Evolutionary conservation across 2,797 vertebrate species (phyloP).

Genomic region (Tiaroga cobitis): DNA sequence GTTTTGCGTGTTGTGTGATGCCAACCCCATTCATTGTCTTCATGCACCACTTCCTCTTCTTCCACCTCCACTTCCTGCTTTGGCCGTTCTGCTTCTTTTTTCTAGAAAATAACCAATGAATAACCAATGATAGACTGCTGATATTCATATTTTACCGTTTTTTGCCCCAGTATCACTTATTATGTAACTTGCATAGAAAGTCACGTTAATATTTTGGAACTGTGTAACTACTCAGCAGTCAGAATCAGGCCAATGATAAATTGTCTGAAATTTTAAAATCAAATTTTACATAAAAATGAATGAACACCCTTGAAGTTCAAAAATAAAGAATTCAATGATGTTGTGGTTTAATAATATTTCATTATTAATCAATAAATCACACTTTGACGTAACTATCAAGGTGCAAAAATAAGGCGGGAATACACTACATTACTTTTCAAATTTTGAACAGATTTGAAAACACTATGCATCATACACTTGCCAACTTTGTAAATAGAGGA

Average conservation of each 20-base stretch:
- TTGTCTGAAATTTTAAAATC: neutral
- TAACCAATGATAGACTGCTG: neutral
- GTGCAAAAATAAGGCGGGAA: neutral
- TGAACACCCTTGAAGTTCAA: neutral
- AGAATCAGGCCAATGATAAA: neutral
- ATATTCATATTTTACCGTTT: neutral
- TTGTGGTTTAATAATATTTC: neutral
- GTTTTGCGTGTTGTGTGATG: neutral
- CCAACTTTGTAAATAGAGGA: neutral
- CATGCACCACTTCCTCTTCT: slow-evolving; percentile 85
- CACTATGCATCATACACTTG: neutral
- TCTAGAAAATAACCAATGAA: slow-evolving; percentile 72
- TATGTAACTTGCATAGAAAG: neutral
- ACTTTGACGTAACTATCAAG: neutral
- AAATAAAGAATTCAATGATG: neutral
- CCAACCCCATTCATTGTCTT: slow-evolving; percentile 96
- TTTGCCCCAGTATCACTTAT: neutral
- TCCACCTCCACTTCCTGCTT: slow-evolving; percentile 79
- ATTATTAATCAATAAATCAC: neutral
- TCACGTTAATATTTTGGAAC: neutral
- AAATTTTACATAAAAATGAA: neutral
- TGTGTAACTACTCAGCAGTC: neutral
- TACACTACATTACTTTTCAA: neutral
- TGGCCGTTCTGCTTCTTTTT: slow-evolving; percentile 80
- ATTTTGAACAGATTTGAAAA: neutral